Conservation (phyloP, 2,797 vertebrate genomes). For the Carduelis carduelis region DNA sequence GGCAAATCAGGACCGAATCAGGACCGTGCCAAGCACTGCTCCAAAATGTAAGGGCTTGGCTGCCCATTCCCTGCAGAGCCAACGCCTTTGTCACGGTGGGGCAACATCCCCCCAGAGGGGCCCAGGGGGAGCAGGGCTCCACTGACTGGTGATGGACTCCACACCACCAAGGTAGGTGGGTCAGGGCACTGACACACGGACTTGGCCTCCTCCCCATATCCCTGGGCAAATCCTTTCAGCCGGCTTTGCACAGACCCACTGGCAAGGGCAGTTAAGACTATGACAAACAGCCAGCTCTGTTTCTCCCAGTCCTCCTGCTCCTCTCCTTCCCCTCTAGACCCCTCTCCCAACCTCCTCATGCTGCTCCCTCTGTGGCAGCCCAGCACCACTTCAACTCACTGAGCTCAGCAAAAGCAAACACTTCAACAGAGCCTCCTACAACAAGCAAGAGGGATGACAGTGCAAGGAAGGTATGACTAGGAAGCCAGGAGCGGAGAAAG, state of each 20-base stretch:
- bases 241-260: neutral
- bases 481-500: neutral
- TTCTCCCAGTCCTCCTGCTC: neutral
- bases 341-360: neutral
- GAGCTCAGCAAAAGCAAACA: neutral
- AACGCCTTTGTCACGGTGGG: fast-evolving
- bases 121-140: neutral
- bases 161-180: fast-evolving
- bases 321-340: neutral
- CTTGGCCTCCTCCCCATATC: neutral
- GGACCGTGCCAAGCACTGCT: neutral
- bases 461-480: neutral
- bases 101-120: neutral
- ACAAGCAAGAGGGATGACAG: neutral
- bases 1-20: neutral
- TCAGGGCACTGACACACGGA: fast-evolving
- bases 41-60: fast-evolving
- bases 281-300: neutral
- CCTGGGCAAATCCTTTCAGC: neutral
- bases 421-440: neutral
- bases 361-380: neutral
- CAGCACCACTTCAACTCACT: neutral
- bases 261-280: neutral
- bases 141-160: fast-evolving
- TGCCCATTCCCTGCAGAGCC: fast-evolving